phyloP scores from a whole-genome alignment of 2,113 vertebrate species.

The Ivindomyrus marchei region DNA sequence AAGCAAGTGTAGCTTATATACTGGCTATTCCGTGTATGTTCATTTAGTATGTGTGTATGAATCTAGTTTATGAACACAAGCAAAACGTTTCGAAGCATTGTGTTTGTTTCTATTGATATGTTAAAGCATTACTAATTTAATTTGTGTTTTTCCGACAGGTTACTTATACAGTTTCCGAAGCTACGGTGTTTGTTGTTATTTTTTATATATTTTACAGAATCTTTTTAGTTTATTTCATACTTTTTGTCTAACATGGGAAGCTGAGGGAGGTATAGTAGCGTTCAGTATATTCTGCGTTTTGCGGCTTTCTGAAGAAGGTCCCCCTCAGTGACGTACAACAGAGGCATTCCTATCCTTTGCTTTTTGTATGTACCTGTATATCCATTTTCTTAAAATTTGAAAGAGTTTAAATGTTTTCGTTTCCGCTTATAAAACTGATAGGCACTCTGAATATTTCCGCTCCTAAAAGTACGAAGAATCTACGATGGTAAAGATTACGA shows the following conservation, averaged over 20 bases:
- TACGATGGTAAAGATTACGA: not conserved
- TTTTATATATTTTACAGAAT: not conserved
- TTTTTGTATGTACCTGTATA: not conserved
- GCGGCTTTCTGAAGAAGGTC: not conserved
- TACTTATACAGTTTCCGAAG: not conserved
- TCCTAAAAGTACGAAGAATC: not conserved
- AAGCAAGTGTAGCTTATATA: not conserved
- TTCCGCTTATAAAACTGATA: not conserved
- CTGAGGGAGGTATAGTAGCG: not conserved
- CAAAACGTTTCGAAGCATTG: not conserved
- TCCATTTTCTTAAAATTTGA: not conserved
- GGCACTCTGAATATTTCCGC: not conserved
- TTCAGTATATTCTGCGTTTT: not conserved
- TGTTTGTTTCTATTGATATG: not conserved
- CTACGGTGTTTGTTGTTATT: not conserved
- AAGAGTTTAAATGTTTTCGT: not conserved
- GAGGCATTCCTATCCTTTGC: not conserved
- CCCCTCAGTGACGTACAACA: not conserved
- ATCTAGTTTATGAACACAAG: not conserved
- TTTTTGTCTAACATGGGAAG: not conserved
- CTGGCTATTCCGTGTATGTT: not conserved
- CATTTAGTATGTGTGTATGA: not conserved
- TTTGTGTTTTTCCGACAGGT: not conserved
- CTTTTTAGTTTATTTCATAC: not conserved
- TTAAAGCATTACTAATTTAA: not conserved